These are phyloP conservation scores for Ochlodes sylvanus DNA, from an alignment of 2,888 invertebrate genomes.

Conservation along the genomic window DNA sequence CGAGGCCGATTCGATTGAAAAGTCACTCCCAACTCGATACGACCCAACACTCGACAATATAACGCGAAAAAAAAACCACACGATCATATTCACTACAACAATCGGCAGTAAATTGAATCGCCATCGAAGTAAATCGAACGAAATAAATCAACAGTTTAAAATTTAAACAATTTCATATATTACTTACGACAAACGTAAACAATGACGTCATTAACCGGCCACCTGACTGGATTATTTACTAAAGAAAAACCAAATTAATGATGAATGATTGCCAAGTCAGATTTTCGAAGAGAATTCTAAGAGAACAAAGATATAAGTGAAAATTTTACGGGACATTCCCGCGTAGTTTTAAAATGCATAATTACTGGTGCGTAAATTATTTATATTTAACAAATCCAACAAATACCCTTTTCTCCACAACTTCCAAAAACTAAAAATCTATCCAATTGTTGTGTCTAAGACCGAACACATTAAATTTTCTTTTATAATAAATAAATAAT, in stretches of 20 bases:
- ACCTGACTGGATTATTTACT: neutral
- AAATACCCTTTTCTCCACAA: no score
- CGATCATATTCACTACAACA: no score
- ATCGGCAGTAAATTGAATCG: neutral
- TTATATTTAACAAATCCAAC: no score
- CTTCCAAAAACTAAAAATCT: no score
- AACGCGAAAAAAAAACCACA: no score
- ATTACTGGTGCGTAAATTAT: no score
- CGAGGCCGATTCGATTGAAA: neutral
- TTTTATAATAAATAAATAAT: no score
- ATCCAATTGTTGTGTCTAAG: no score
- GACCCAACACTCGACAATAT: neutral
- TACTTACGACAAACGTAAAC: neutral
- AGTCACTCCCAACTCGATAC: neutral
- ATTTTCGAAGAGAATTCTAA: neutral
- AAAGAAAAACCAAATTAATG: neutral
- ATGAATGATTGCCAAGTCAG: no score
- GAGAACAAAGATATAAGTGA: neutral
- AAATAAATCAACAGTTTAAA: no score
- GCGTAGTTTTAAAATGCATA: no score
- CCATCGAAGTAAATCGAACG: neutral
- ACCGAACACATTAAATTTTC: no score
- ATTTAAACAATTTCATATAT: neutral
- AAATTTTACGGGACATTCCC: neutral
- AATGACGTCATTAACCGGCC: neutral